A percentile compares a stretch with the other conserved stretches of the same genome.
phyloP scores from a whole-genome alignment of 2,888 invertebrate species.

The Crioceris asparagi region DNA sequence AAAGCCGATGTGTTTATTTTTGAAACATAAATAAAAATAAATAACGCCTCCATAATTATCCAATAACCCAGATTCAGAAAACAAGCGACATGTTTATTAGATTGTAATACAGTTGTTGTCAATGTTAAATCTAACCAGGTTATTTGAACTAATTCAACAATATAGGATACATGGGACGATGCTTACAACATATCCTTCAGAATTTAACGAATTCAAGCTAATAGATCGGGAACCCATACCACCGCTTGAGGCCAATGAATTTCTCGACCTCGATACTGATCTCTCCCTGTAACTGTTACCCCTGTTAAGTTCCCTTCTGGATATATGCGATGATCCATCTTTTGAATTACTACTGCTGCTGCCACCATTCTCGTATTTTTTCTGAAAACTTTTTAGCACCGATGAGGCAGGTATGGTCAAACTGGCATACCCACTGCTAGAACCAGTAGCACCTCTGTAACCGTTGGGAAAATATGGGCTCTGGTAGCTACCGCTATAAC shows the following conservation, averaged over 20 bases:
- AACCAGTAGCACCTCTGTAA: constrained; percentile 42
- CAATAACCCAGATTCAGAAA: too few relatives aligned
- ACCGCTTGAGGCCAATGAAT: constrained; percentile 26
- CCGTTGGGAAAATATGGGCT: constrained; percentile 40
- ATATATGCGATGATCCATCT: constrained; percentile 36
- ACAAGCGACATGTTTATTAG: too few relatives aligned
- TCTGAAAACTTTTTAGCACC: constrained; percentile 41
- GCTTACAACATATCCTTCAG: constrained; percentile 75
- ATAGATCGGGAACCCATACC: constrained; percentile 44
- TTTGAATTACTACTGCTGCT: constrained; percentile 33
- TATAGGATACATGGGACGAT: too few relatives aligned
- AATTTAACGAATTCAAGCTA: constrained; percentile 60
- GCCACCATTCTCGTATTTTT: constrained; percentile 34
- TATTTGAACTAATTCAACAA: too few relatives aligned
- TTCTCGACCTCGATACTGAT: constrained; percentile 31
- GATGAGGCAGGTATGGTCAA: constrained; percentile 51
- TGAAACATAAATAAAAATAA: too few relatives aligned
- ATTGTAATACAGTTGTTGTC: too few relatives aligned
- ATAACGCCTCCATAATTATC: too few relatives aligned
- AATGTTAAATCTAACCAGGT: too few relatives aligned
- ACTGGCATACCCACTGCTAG: constrained; percentile 49
- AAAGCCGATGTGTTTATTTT: too few relatives aligned
- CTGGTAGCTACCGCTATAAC: constrained; percentile 31
- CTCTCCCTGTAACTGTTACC: constrained; percentile 29
- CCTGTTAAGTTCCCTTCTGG: constrained; percentile 27